Evolutionary conservation across 2,113 vertebrate genomes (phyloP).

Genomic region (Romanogobio albipinnatus): DNA sequence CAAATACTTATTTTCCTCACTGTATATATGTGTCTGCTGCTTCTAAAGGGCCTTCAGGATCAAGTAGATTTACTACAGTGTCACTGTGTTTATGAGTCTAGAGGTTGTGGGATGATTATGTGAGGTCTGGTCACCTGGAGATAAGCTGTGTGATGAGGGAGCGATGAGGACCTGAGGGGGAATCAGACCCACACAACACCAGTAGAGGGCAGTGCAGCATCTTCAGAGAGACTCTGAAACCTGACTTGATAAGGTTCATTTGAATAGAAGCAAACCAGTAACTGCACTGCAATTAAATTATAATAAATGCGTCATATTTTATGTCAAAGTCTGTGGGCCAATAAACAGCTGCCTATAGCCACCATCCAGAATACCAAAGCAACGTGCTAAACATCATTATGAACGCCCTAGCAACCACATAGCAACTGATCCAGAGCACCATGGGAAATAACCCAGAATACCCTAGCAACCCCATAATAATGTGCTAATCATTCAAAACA

Average conservation of each 20-base stretch:
- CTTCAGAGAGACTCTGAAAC: background rate
- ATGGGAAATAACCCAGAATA: background rate
- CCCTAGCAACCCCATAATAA: background rate
- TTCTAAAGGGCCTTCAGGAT: too few relatives aligned
- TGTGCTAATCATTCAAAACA: background rate
- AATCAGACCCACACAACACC: background rate
- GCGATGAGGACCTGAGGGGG: background rate
- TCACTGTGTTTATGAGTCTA: background rate
- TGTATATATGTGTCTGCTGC: background rate
- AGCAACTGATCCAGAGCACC: background rate
- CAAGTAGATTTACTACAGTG: background rate
- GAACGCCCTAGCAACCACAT: background rate
- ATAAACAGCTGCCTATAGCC: background rate
- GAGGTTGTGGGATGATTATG: background rate
- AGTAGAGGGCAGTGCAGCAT: background rate
- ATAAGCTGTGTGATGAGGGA: background rate
- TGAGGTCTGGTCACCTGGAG: slow-evolving; percentile 11
- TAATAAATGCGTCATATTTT: background rate
- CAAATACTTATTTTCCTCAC: too few relatives aligned
- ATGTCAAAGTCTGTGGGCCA: background rate
- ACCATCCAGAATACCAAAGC: background rate
- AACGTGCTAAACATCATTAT: background rate
- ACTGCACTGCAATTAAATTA: background rate
- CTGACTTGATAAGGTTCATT: background rate
- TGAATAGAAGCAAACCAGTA: background rate